Evolutionary conservation across 1,140 invertebrate genomes (phyloP).

Genomic region (Leguminivora glycinivorella): DNA sequence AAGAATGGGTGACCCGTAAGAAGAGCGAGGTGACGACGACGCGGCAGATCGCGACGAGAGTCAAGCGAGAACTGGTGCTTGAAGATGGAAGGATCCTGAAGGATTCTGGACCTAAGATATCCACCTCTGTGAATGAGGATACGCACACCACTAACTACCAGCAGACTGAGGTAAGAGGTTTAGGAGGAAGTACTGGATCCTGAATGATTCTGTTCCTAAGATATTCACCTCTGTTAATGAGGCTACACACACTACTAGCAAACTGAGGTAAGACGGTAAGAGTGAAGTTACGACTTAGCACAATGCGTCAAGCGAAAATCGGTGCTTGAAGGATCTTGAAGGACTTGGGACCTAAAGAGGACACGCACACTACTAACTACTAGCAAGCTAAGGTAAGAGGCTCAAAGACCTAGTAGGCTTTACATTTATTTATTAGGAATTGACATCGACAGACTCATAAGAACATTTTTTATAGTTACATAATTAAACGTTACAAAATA

Average conservation of each 20-base stretch:
- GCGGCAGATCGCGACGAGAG: constrained; percentile 92
- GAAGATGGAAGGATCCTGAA: constrained; percentile 94
- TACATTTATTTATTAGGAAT: too few relatives aligned
- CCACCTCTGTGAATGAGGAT: constrained; percentile 92
- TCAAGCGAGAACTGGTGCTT: constrained; percentile 92
- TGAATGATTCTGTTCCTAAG: too few relatives aligned
- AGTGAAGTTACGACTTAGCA: too few relatives aligned
- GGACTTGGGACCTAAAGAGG: constrained; percentile 93
- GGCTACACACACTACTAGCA: too few relatives aligned
- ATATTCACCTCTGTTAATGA: too few relatives aligned
- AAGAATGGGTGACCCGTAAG: constrained; percentile 94
- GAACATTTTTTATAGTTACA: too few relatives aligned
- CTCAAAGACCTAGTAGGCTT: too few relatives aligned
- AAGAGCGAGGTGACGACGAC: constrained; percentile 93
- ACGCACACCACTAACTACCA: constrained; percentile 92
- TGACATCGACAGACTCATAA: too few relatives aligned
- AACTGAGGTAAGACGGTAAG: too few relatives aligned
- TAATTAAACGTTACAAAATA: too few relatives aligned
- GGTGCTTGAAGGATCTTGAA: constrained; percentile 91
- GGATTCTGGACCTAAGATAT: constrained; percentile 93
- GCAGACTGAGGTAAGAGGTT: constrained; percentile 85
- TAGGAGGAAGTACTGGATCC: too few relatives aligned
- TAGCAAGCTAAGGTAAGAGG: constrained; percentile 88
- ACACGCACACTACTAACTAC: constrained; percentile 92
- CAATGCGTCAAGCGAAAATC: constrained; percentile 94